Percentiles rank a stretch among this genome's conserved stretches.
Evolutionary conservation across 2,113 vertebrate species (phyloP).

Genomic region (Prinia subflava): DNA sequence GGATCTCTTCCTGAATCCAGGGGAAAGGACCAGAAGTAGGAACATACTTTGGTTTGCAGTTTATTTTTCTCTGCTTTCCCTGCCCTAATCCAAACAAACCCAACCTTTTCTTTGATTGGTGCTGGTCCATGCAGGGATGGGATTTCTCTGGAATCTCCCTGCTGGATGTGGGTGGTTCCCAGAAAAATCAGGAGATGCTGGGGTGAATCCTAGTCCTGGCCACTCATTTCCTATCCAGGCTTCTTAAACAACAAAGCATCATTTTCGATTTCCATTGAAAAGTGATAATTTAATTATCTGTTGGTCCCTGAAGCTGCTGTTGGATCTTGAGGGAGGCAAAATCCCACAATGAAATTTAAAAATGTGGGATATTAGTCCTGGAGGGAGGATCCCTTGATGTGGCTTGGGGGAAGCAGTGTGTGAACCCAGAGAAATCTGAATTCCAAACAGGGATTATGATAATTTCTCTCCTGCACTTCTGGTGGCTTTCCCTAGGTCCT

Average conservation of each 20-base stretch:
- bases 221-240: background rate
- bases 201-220: background rate
- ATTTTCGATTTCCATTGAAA: background rate
- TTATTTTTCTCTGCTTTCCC: constrained; percentile 47
- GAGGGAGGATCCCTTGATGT: background rate
- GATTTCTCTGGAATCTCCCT: constrained; percentile 22
- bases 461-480: background rate
- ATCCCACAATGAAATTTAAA: background rate
- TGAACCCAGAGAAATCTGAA: background rate
- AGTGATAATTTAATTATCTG: constrained; percentile 39
- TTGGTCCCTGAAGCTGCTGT: background rate
- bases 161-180: constrained; percentile 7
- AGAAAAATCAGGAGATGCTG: constrained; percentile 21
- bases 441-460: background rate
- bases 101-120: background rate
- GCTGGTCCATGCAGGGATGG: background rate
- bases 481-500: background rate
- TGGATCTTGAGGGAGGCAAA: background rate
- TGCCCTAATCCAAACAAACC: constrained; percentile 44
- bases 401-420: background rate
- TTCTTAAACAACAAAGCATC: background rate
- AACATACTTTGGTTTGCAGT: constrained; percentile 43
- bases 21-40: background rate
- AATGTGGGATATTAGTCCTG: background rate
- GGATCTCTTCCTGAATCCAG: background rate